Evolutionary conservation across 2,797 vertebrate genomes (phyloP).

Genomic region (Hyperoplus immaculatus): DNA sequence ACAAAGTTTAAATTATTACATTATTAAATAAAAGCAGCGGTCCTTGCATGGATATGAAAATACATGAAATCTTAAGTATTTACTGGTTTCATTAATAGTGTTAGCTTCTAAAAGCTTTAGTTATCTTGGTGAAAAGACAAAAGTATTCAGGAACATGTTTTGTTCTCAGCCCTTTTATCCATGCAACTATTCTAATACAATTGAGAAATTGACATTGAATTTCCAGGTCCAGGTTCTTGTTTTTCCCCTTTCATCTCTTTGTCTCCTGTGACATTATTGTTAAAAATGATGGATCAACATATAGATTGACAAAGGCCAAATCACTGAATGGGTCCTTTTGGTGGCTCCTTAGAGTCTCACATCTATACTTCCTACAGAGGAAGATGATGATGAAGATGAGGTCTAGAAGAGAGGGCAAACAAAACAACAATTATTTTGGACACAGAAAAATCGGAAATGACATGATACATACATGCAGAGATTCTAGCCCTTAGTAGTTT

Average conservation of each 20-base stretch:
- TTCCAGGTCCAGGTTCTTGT: constrained; percentile 24
- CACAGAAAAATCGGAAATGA: background rate
- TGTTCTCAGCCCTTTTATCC: constrained; percentile 16
- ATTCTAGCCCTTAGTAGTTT: background rate
- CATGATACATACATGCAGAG: no score
- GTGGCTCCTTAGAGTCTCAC: constrained; percentile 74
- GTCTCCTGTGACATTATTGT: constrained; percentile 16
- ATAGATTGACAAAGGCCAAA: constrained; percentile 2
- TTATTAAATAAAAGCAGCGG: constrained; percentile 57
- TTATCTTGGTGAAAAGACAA: constrained; percentile 1
- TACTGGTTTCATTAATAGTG: constrained; percentile 4
- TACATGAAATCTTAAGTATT: constrained; percentile 10
- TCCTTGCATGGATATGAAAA: constrained; percentile 1
- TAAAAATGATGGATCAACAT: constrained; percentile 18
- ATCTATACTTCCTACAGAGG: constrained; percentile 67
- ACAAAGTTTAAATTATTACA: background rate
- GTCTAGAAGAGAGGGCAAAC: constrained; percentile 65
- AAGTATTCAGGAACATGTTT: background rate
- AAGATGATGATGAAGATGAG: constrained; percentile 75
- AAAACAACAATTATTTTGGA: constrained; percentile 15
- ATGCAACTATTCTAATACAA: constrained; percentile 5
- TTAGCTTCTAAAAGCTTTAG: constrained; percentile 1
- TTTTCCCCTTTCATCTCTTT: constrained; percentile 2
- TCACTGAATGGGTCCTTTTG: background rate
- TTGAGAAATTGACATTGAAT: constrained; percentile 20